Conservation (phyloP, 2,888 invertebrate species). For the Antitype chi region DNA sequence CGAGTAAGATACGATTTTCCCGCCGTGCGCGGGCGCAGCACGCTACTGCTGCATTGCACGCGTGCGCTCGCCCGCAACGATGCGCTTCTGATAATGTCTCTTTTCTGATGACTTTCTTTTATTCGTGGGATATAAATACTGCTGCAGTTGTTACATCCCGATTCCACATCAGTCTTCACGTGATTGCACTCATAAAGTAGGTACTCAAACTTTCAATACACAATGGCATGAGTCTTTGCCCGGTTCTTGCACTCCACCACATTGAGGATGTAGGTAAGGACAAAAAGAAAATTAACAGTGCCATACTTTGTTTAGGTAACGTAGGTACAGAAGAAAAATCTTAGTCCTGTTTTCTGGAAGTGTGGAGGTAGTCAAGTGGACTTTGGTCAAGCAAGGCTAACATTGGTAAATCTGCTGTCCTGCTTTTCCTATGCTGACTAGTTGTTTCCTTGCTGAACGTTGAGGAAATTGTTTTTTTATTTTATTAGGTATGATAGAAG, state of each 20-base stretch:
- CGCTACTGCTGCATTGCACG: constrained; percentile 81
- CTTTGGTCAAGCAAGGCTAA: background rate
- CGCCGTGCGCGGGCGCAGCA: constrained; percentile 72
- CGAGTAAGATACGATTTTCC: constrained; percentile 82
- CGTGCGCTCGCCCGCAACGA: constrained; percentile 81
- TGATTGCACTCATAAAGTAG: background rate
- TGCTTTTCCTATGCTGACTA: background rate
- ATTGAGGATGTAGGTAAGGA: constrained; percentile 1
- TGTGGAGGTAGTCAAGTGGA: background rate
- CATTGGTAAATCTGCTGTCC: background rate
- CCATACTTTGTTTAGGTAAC: background rate
- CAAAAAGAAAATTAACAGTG: constrained; percentile 11
- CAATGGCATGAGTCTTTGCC: background rate
- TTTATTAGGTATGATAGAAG: no score
- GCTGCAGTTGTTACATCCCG: constrained; percentile 37
- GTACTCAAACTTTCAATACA: background rate
- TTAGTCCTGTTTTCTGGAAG: background rate
- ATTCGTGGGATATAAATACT: constrained; percentile 60
- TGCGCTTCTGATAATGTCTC: constrained; percentile 78
- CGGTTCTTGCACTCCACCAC: background rate
- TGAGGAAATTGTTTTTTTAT: no score
- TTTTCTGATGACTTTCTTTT: constrained; percentile 83
- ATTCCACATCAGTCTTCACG: constrained; percentile 16
- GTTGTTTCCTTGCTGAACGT: no score
- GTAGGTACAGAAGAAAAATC: background rate